Percentiles rank a stretch among this genome's conserved stretches.
phyloP scores from a whole-genome alignment of 2,113 vertebrate species.

The Eidolon helvum region DNA sequence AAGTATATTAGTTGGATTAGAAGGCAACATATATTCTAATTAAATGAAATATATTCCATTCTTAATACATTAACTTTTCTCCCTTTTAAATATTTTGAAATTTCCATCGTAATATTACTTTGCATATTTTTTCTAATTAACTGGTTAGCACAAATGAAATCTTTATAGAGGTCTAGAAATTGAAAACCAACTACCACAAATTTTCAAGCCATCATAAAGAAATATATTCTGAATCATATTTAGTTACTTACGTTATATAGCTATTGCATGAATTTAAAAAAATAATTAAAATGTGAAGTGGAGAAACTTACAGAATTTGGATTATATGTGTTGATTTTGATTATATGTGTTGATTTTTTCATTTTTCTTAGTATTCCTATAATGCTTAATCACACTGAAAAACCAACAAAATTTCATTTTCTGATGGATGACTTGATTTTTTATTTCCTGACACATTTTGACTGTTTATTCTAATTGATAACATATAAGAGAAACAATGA shows the following conservation, averaged over 20 bases:
- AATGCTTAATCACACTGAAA: slow-evolving; percentile 62
- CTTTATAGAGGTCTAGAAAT: slow-evolving; percentile 4
- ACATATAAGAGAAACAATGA: slow-evolving; percentile 41
- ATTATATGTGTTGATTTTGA: slow-evolving; percentile 41
- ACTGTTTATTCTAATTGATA: slow-evolving; percentile 44
- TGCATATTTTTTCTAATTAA: slow-evolving; percentile 70
- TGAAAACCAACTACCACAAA: slow-evolving; percentile 46
- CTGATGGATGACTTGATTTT: slow-evolving; percentile 63
- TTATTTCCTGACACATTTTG: slow-evolving; percentile 54
- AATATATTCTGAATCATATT: slow-evolving; percentile 44
- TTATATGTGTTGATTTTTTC: slow-evolving; percentile 41
- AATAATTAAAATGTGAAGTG: slow-evolving; percentile 56
- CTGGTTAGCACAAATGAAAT: slow-evolving; percentile 54
- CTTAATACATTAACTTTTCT: slow-evolving; percentile 29
- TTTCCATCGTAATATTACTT: slow-evolving; percentile 34
- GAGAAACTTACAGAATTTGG: slow-evolving; percentile 57
- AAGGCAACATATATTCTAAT: not conserved
- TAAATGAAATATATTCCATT: slow-evolving; percentile 43
- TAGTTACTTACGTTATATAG: slow-evolving; percentile 66
- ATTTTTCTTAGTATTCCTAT: slow-evolving; percentile 19
- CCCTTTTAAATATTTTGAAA: slow-evolving; percentile 26
- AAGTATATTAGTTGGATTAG: not conserved
- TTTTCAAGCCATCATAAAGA: slow-evolving; percentile 65
- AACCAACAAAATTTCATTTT: slow-evolving; percentile 46
- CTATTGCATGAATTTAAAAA: slow-evolving; percentile 46